Conservation (phyloP, 2,888 invertebrate genomes). For the Globia sparganii region DNA sequence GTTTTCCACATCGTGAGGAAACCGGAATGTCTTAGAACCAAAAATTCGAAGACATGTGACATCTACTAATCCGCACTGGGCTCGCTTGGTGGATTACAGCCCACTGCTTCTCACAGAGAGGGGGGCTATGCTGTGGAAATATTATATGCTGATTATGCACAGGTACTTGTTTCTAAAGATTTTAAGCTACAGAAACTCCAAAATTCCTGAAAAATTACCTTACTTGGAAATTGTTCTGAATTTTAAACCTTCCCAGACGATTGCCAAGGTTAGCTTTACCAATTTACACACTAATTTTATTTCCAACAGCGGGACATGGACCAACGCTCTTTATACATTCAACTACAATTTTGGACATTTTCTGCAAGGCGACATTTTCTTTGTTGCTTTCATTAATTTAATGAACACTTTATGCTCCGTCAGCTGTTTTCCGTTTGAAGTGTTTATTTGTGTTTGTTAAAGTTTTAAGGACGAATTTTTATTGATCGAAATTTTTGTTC, state of each 20-base stretch:
- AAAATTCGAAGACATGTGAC: too few relatives aligned
- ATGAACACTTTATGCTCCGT: constrained; percentile 17
- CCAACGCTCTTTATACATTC: neutral
- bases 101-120: too few relatives aligned
- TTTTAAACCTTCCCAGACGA: neutral
- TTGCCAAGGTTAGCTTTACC: neutral
- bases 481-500: too few relatives aligned
- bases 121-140: too few relatives aligned
- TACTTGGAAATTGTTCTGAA: neutral
- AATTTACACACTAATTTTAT: neutral
- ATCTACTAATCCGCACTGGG: too few relatives aligned
- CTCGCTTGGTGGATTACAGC: too few relatives aligned
- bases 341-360: constrained; percentile 12
- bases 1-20: too few relatives aligned
- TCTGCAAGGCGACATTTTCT: constrained; percentile 15
- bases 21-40: too few relatives aligned
- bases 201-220: neutral
- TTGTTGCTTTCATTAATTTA: constrained; percentile 24
- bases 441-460: neutral
- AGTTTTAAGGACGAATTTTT: neutral
- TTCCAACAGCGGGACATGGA: neutral
- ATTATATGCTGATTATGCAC: too few relatives aligned
- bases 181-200: neutral
- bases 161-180: neutral
- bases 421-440: neutral